Evolutionary conservation across 92 coral and sea anemone genomes (phyloP).

Genomic region (Epizoanthus rinbou): DNA sequence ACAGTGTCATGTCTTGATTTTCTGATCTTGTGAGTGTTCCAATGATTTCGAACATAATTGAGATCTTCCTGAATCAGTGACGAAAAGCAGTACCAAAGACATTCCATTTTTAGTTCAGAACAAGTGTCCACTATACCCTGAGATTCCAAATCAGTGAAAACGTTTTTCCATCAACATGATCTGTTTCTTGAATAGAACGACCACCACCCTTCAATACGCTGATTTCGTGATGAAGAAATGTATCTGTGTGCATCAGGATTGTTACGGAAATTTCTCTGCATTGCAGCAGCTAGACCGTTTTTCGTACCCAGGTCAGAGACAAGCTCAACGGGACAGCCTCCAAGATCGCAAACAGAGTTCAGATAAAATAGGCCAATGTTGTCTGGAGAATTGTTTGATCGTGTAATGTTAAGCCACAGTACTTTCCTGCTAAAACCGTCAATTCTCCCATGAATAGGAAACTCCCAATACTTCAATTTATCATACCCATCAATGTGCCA

Average conservation of each 20-base stretch:
- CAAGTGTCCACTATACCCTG: slow-evolving; percentile 41
- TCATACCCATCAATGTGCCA: slow-evolving; percentile 72
- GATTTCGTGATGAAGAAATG: slow-evolving; percentile 70
- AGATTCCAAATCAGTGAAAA: slow-evolving; percentile 52
- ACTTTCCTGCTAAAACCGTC: slow-evolving; percentile 63
- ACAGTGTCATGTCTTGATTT: slow-evolving; percentile 48
- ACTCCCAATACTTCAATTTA: slow-evolving; percentile 60
- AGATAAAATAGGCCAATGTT: slow-evolving; percentile 54
- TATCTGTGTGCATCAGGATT: slow-evolving; percentile 59
- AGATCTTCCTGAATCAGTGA: slow-evolving; percentile 40
- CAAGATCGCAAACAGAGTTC: slow-evolving; percentile 40
- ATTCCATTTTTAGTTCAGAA: slow-evolving; percentile 45
- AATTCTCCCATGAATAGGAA: slow-evolving; percentile 61
- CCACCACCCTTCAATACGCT: slow-evolving; percentile 75
- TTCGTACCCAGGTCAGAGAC: slow-evolving; percentile 75
- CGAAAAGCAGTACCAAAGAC: slow-evolving; percentile 50
- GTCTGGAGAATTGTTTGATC: slow-evolving; percentile 67
- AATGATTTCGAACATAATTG: slow-evolving; percentile 44
- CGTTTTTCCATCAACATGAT: slow-evolving; percentile 56
- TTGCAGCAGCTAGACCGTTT: slow-evolving; percentile 65
- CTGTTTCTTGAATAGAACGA: slow-evolving; percentile 56
- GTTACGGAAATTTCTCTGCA: slow-evolving; percentile 65
- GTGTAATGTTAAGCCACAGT: slow-evolving; percentile 54
- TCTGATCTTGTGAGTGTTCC: slow-evolving; percentile 55
- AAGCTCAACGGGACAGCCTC: slow-evolving; percentile 65